A percentile compares a stretch with the other conserved stretches of the same genome.
These are phyloP conservation scores for Trichogramma dendrolimi DNA, from an alignment of 2,888 invertebrate species.

Conservation along the genomic window DNA sequence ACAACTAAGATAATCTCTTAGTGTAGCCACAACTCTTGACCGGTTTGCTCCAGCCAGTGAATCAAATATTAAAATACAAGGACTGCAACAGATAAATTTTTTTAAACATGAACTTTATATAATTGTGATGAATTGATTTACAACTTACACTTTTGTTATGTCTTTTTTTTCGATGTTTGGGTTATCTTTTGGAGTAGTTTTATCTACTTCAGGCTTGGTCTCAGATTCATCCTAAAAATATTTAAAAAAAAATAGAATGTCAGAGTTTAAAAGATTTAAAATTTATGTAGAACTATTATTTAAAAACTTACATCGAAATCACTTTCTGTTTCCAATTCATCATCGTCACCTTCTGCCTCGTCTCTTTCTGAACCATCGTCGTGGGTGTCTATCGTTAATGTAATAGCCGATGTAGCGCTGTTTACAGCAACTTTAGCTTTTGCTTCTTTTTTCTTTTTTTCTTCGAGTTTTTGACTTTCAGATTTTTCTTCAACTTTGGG, in stretches of 20 bases:
- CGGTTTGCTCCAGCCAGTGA: constrained; percentile 79
- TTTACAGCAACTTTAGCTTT: constrained; percentile 65
- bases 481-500: constrained; percentile 56
- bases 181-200: background rate
- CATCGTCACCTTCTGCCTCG: constrained; percentile 79
- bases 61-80: constrained; percentile 93
- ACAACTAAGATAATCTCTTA: constrained; percentile 86
- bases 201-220: constrained; percentile 6
- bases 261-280: background rate
- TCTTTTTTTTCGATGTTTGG: constrained; percentile 12
- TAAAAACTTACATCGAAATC: constrained; percentile 47
- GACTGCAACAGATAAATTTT: constrained; percentile 58
- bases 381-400: constrained; percentile 61
- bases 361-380: constrained; percentile 71
- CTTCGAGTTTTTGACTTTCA: constrained; percentile 19
- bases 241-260: background rate
- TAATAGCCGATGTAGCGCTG: constrained; percentile 55
- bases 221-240: constrained; percentile 17
- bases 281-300: background rate
- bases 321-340: constrained; percentile 58
- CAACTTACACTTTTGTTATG: constrained; percentile 24
- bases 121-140: background rate
- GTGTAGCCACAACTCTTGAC: constrained; percentile 79
- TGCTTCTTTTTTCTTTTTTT: constrained; percentile 26
- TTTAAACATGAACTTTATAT: constrained; percentile 24